Base-by-base conservation (phyloP, 1,140 invertebrate species). In the Drosophila funebris region DNA sequence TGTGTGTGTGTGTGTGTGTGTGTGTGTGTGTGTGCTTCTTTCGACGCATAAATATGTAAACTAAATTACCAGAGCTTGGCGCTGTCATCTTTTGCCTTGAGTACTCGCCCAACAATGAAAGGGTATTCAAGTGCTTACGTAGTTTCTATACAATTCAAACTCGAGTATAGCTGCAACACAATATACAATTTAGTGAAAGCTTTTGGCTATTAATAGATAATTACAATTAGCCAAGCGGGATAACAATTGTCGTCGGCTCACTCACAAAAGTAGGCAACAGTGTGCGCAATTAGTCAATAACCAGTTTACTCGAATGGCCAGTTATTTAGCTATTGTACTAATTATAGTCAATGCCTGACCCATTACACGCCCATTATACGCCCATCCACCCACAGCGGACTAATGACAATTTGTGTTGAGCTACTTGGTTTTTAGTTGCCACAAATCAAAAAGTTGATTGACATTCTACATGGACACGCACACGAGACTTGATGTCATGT, bases 261-360 rank as follows among this genome's bases (percentile, higher is more conserved):
- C 61, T 43, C 82, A 41, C 58, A 57, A 70, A 84, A 79, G 73
- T 77, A 73, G 76, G 81, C 80, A 54, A 79, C 76, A 62, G 20
- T 41, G 29, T 33, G 48, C 73, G 69, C 69, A 56, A 81, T 84
- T 85, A 71, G 66, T 54, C 44, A 75, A 73, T 82, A 78, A 74
- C 78, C 61, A 75, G 78, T 75, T 85, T 71, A 64, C 18, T 54
- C 48, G 74, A 74, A 81, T 84, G 60, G 63, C 60, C 50, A 71
- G 61, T 67, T 74, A 27, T 41, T 76, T 29, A 43, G 68, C 41
- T 68, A 33, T 31, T 68, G 31, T 48, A 3, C 82, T 78, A 85
- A 85, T 85, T 87, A 78, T 82, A 78, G 60, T 63, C 71, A 87
- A 88, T 63, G 39, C 48, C 63, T 62, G 54, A 60, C 46, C 46